Conservation (phyloP, 2,888 invertebrate species). For the Eilema depressum region DNA sequence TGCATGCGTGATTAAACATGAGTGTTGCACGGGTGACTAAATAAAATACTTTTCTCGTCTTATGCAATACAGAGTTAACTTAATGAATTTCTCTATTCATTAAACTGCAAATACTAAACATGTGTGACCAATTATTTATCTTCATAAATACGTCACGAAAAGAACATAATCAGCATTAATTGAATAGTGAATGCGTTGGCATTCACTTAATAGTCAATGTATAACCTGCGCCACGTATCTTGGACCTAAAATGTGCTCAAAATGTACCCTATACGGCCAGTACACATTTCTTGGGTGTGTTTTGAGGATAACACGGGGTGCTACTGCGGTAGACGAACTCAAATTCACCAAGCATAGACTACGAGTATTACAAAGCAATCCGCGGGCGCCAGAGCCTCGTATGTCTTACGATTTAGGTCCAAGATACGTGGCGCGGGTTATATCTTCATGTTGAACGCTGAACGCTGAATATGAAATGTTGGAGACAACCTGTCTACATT, state of each 20-base stretch:
- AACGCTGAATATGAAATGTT: background rate
- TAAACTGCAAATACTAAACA: background rate
- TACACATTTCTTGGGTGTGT: too few species aligned
- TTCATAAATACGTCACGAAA: background rate
- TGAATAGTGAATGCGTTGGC: background rate
- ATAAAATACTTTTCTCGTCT: background rate
- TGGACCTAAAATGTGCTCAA: too few species aligned
- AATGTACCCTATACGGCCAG: too few species aligned
- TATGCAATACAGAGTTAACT: background rate
- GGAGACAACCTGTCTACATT: constrained; percentile 2
- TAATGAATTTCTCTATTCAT: background rate
- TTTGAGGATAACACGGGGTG: too few species aligned
- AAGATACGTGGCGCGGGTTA: too few species aligned
- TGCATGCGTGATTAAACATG: background rate
- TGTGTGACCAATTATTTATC: background rate
- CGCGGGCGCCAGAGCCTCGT: too few species aligned
- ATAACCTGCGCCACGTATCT: too few species aligned
- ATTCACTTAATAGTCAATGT: background rate
- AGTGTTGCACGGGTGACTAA: background rate
- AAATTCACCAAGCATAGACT: too few species aligned
- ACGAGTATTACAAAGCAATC: too few species aligned
- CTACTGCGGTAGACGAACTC: too few species aligned
- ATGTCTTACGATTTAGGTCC: too few species aligned
- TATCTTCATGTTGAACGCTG: background rate
- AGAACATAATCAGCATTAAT: background rate